These are phyloP conservation scores for Pipistrellus pygmaeus DNA, from an alignment of 2,797 vertebrate species.

Conservation along the genomic window DNA sequence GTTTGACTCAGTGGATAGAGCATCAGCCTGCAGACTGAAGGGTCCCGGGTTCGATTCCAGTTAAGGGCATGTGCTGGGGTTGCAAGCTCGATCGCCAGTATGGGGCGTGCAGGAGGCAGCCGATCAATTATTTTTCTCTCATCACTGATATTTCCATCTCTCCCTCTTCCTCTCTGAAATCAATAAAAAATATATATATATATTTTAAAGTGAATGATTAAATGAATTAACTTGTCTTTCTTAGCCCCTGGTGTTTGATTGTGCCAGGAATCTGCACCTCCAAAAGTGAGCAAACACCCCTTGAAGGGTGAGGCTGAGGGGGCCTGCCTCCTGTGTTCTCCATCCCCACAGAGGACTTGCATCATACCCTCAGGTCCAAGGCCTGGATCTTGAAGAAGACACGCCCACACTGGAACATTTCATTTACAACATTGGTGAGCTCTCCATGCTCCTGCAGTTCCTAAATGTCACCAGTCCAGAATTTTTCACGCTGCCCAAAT, in stretches of 20 bases:
- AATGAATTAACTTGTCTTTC: neutral
- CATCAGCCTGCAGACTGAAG: no score
- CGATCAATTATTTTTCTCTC: no score
- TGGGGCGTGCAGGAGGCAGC: no score
- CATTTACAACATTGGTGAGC: neutral
- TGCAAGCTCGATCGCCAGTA: no score
- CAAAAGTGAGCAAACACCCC: neutral
- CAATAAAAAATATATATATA: no score
- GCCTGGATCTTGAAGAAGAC: neutral
- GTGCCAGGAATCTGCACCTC: neutral
- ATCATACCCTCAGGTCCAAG: neutral
- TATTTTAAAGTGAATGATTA: neutral
- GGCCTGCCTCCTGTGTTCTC: neutral
- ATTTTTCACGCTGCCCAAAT: neutral
- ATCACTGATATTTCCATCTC: no score
- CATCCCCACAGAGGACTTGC: neutral
- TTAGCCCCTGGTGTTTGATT: neutral
- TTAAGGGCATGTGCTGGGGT: no score
- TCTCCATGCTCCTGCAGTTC: neutral
- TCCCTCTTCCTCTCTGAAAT: no score
- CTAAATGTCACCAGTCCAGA: neutral
- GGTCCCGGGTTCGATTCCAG: no score
- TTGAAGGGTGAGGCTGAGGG: neutral
- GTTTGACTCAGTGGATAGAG: no score
- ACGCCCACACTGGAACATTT: neutral